Evolutionary conservation across 2,797 vertebrate species (phyloP).

Genomic region (Calcarius lapponicus): DNA sequence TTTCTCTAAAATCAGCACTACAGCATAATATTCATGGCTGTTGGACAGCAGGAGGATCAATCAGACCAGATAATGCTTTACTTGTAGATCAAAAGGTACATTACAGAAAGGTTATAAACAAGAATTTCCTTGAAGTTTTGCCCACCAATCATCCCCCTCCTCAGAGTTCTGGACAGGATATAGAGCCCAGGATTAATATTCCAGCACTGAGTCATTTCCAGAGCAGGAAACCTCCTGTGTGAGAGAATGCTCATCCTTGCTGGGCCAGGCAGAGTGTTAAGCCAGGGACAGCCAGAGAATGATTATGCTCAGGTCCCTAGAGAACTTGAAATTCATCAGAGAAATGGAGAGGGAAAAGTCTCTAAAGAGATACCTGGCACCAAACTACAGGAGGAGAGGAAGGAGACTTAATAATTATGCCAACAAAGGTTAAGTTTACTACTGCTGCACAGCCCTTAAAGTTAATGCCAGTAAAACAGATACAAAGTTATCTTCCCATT

Average conservation of each 20-base stretch:
- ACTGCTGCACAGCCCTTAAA: neutral
- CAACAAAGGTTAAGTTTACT: too few relatives aligned
- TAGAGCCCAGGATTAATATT: neutral
- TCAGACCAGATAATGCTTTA: neutral
- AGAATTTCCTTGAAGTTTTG: neutral
- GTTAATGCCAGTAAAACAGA: neutral
- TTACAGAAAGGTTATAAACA: neutral
- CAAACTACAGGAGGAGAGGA: neutral
- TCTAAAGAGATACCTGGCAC: neutral
- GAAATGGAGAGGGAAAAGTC: neutral
- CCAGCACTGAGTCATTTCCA: neutral
- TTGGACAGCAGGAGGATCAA: neutral
- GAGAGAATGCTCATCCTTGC: neutral
- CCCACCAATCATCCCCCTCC: fast-evolving
- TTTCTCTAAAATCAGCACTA: neutral
- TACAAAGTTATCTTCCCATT: neutral
- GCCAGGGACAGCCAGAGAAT: neutral
- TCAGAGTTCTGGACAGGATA: neutral
- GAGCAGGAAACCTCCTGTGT: neutral
- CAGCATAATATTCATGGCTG: neutral
- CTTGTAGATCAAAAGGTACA: neutral
- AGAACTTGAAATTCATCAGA: fast-evolving
- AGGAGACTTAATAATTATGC: neutral
- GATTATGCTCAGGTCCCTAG: fast-evolving
- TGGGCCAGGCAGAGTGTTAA: neutral